Evolutionary conservation across 1,140 invertebrate species (phyloP).

Genomic region (Homarus americanus): DNA sequence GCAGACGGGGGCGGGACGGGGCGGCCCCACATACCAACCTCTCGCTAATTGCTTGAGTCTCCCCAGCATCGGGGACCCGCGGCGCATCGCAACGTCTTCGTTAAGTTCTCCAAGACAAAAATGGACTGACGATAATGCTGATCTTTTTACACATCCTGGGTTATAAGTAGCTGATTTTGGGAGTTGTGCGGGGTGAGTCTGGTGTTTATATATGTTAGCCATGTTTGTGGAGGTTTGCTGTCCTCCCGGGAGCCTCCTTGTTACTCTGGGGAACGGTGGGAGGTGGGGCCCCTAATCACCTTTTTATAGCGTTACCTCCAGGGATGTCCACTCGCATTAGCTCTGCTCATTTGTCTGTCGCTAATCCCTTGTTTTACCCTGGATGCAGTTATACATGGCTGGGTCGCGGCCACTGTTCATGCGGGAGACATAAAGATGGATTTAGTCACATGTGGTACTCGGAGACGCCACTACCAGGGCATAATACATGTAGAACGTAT

Average conservation of each 20-base stretch:
- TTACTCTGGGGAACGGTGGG: background rate
- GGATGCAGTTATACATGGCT: background rate
- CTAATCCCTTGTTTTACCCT: background rate
- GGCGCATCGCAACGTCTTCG: constrained; percentile 36
- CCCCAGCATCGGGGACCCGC: constrained; percentile 25
- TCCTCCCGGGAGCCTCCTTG: background rate
- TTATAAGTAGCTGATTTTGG: background rate
- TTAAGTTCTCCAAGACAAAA: constrained; percentile 34
- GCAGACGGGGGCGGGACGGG: background rate
- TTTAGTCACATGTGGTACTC: background rate
- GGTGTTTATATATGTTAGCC: constrained; percentile 8
- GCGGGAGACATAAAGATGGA: no score
- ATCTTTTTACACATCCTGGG: constrained; percentile 11
- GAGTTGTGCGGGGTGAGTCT: background rate
- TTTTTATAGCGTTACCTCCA: constrained; percentile 16
- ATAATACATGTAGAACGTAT: no score
- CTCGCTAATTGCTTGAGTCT: constrained; percentile 27
- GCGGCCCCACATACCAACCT: constrained; percentile 15
- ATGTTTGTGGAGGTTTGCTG: constrained; percentile 12
- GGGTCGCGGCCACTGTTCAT: background rate
- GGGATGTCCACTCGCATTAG: constrained; percentile 24
- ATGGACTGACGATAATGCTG: constrained; percentile 12
- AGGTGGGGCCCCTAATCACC: background rate
- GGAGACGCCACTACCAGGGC: no score
- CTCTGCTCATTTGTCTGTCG: constrained; percentile 36